Conservation (phyloP, 2,797 vertebrate species). For the Danio choprae region DNA sequence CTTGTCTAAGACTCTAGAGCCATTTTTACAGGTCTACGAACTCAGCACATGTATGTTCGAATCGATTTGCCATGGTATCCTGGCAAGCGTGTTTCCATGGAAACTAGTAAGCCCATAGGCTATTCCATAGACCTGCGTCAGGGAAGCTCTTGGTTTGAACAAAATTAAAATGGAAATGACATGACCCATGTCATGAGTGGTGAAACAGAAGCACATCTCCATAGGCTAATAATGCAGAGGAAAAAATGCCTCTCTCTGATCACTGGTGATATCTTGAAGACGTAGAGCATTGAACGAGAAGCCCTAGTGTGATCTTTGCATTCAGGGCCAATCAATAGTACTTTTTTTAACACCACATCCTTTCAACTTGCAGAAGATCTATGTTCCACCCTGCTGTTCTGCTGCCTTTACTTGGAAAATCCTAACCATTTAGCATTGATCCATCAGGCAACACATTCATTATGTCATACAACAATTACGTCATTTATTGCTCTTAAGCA, state of each 20-base stretch:
- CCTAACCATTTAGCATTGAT: neutral
- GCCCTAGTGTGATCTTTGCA: conserved; percentile 22
- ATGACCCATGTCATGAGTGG: neutral
- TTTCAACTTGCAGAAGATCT: conserved; percentile 4
- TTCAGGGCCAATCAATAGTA: conserved; percentile 5
- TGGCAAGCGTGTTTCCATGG: conserved; percentile 73
- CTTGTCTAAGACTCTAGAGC: neutral
- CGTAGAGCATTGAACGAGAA: neutral
- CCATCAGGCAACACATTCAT: neutral
- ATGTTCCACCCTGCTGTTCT: neutral
- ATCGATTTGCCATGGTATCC: conserved; percentile 66
- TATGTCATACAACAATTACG: neutral
- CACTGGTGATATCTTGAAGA: neutral
- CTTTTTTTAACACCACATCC: conserved; percentile 12
- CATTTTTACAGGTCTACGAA: conserved; percentile 45
- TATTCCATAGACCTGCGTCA: conserved; percentile 56
- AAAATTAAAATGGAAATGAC: conserved; percentile 17
- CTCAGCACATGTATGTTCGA: conserved; percentile 57
- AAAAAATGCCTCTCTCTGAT: neutral
- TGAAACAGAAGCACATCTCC: conserved; percentile 1
- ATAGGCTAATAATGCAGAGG: neutral
- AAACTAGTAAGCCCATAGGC: conserved; percentile 71
- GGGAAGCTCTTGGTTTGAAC: conserved; percentile 47
- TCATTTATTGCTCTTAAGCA: neutral
- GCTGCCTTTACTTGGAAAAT: neutral